Evolutionary conservation across 1,140 invertebrate species (phyloP).

Genomic region (Papilio glaucus): DNA sequence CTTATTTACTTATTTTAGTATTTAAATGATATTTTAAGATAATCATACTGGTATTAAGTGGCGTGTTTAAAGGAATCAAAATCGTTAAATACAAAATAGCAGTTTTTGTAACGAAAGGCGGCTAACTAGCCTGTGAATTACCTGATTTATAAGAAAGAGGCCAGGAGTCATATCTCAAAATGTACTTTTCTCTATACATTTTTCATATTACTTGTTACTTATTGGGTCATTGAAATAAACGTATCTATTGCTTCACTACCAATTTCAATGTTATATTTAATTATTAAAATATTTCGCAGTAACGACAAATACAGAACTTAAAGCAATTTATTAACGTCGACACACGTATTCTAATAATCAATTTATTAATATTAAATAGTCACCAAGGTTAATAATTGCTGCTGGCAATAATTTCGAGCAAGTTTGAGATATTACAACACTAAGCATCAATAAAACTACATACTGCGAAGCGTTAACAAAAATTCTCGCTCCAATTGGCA

Average conservation of each 20-base stretch:
- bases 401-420: neutral
- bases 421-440: neutral
- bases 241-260: neutral
- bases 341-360: neutral
- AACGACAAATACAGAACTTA: neutral
- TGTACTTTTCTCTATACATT: too few relatives aligned
- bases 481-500: slow-evolving; percentile 22
- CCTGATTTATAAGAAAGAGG: too few relatives aligned
- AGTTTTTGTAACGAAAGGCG: too few relatives aligned
- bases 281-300: neutral
- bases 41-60: too few relatives aligned
- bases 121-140: too few relatives aligned
- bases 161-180: too few relatives aligned
- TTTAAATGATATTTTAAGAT: too few relatives aligned
- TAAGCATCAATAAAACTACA: slow-evolving; percentile 2
- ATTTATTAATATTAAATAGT: neutral
- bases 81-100: too few relatives aligned
- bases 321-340: slow-evolving; percentile 15
- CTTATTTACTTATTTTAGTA: too few relatives aligned
- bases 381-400: neutral
- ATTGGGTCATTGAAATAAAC: too few relatives aligned
- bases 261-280: neutral
- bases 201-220: too few relatives aligned
- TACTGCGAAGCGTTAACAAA: slow-evolving; percentile 6
- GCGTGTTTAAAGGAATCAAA: too few relatives aligned